These are phyloP conservation scores for Steinernema khuongi DNA, from an alignment of 1,140 invertebrate genomes.

Conservation along the genomic window DNA sequence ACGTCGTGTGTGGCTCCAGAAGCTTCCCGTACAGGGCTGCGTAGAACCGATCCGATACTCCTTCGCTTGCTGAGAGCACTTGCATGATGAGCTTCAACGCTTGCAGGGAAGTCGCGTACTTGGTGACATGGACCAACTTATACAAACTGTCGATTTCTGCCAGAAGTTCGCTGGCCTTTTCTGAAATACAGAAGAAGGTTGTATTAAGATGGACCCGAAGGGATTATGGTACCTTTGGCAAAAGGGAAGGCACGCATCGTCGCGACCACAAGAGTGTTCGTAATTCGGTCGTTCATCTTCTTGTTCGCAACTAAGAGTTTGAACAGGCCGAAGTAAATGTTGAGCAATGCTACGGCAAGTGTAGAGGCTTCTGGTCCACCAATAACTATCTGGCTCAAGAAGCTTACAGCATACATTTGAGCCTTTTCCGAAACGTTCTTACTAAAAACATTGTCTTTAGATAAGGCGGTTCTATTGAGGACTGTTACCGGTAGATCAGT, in stretches of 20 bases:
- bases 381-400: slow-evolving; percentile 6
- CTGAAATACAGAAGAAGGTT: neutral
- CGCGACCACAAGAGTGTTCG: neutral
- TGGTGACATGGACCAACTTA: neutral
- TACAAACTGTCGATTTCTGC: neutral
- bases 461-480: neutral
- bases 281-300: neutral
- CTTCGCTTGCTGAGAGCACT: neutral
- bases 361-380: neutral
- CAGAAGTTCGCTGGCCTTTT: neutral
- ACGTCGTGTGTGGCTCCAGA: neutral
- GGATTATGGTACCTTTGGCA: neutral
- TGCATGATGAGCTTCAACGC: neutral
- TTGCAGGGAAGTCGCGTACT: neutral
- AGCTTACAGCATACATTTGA: slow-evolving; percentile 6
- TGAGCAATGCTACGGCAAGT: neutral
- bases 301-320: neutral
- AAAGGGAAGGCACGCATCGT: neutral
- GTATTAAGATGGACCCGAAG: neutral
- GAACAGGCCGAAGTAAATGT: neutral
- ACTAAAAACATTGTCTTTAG: neutral
- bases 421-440: neutral
- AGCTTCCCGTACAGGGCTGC: neutral
- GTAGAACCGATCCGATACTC: neutral
- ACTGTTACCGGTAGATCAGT: neutral